Evolutionary conservation across 1,140 invertebrate genomes (phyloP), one percentile per base, ranked within the genome.

Genomic region (Drosophila repleta): DNA sequence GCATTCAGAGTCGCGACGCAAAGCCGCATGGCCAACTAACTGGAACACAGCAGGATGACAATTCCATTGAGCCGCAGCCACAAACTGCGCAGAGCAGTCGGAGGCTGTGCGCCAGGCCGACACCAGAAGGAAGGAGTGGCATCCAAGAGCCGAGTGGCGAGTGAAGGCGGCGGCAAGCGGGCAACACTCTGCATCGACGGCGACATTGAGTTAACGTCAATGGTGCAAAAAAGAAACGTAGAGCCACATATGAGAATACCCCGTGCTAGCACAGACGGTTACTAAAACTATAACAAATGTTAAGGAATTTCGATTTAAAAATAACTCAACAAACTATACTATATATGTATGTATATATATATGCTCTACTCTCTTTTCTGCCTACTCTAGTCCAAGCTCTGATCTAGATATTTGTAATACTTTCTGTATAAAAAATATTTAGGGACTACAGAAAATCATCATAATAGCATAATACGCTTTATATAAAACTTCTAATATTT

Each of bases 11-110:
- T 57, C 37, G 48, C 48, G 17, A 15, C 48, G 48, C 78, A 72
- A 76, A 76, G 62, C 53, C 55, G 65, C 65, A 49, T 70, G 75
- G 72, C 76, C 67, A 76, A 88, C 83, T 89, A 89, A 88, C 83
- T 88, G 79, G 83, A 88, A 88, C 83, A 88, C 83, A 88, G 83
- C 83, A 88, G 83, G 83, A 88, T 88, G 83, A 88, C 83, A 88
- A 83, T 89, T 88, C 81, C 83, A 88, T 88, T 88, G 83, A 88
- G 83, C 66, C 70, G 58, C 52, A 48, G 37, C 65, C 65, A 55
- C 41, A 55, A 53, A 26, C 35, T 35, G 62, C 26, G 26, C 17
- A 21, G 61, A 39, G 26, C 17, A 21, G 61, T 43, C 48, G 32
- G 45, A 62, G 58, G 29, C 20, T 49, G 45, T 11, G 32, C 4